Conservation (phyloP, 2,113 vertebrate genomes). For the Rostratula benghalensis region DNA sequence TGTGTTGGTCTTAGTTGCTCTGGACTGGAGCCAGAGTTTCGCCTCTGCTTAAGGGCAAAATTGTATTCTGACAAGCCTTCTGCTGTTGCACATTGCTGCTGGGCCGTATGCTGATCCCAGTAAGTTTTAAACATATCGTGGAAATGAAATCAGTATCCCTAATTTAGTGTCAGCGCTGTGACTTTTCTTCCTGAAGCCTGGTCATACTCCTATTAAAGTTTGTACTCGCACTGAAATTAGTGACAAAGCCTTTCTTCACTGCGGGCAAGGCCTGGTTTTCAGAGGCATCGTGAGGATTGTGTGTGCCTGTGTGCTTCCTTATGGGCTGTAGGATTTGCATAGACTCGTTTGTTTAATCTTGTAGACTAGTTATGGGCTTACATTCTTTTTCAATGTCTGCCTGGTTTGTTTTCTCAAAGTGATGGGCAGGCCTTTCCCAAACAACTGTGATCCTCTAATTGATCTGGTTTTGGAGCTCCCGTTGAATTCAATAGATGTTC, state of each 20-base stretch:
- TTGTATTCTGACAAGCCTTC: not conserved
- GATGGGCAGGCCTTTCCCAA: conserved; percentile 44
- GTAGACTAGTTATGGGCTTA: conserved; percentile 9
- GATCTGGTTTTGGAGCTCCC: conserved; percentile 44
- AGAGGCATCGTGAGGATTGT: not conserved
- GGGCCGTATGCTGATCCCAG: not conserved
- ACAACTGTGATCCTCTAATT: conserved; percentile 49
- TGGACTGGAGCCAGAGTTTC: not conserved
- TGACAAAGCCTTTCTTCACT: not conserved
- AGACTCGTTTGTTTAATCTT: not conserved
- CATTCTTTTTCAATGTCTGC: not conserved
- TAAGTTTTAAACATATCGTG: not conserved
- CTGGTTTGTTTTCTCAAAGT: conserved; percentile 29
- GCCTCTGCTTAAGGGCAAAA: not conserved
- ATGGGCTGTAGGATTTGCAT: conserved; percentile 5
- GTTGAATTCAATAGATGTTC: conserved; percentile 16
- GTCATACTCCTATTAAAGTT: not conserved
- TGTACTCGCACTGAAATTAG: not conserved
- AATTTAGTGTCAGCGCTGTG: not conserved
- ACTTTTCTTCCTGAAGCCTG: not conserved
- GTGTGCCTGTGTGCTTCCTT: not conserved
- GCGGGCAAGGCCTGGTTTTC: not conserved
- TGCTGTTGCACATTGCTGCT: not conserved
- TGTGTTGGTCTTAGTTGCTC: not conserved
- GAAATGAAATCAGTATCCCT: not conserved